Percentiles rank a stretch among this genome's conserved stretches.
These are phyloP conservation scores for Hypsibius dujardini DNA, from an alignment of 1,140 invertebrate species.

Conservation along the genomic window DNA sequence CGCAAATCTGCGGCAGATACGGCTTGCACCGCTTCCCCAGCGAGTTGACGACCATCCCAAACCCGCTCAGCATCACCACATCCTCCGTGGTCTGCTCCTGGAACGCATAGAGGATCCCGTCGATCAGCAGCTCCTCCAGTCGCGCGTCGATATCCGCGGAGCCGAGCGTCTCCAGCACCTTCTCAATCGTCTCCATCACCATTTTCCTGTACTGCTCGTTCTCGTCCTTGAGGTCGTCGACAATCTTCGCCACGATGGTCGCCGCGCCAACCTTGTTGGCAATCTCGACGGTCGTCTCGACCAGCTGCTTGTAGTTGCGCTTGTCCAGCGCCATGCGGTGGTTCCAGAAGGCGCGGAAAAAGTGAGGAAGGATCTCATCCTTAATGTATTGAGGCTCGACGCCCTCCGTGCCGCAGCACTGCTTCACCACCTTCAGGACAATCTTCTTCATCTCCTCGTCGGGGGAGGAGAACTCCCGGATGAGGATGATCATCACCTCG, in stretches of 20 bases:
- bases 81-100: conserved; percentile 99
- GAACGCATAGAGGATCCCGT: conserved; percentile 97
- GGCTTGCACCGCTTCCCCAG: conserved; percentile 79
- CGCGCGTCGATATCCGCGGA: conserved; percentile 92
- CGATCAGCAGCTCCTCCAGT: conserved; percentile 94
- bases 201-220: conserved; percentile 99
- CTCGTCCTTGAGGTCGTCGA: conserved; percentile 97
- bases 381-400: conserved; percentile 98
- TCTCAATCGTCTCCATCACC: conserved; percentile 99
- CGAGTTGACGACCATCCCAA: conserved; percentile 95
- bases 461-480: conserved; percentile 96
- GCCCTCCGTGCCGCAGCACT: conserved; percentile 98
- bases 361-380: conserved; percentile 93
- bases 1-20: conserved; percentile 96
- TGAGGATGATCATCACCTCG: conserved; percentile 98
- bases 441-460: conserved; percentile 99
- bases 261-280: conserved; percentile 97
- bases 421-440: conserved; percentile 98
- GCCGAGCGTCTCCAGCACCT: conserved; percentile 87
- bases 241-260: conserved; percentile 93
- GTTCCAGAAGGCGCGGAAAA: conserved; percentile 99
- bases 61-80: conserved; percentile 98
- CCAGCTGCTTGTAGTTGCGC: conserved; percentile 80
- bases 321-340: conserved; percentile 96
- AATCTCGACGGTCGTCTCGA: conserved; percentile 98